These are phyloP conservation scores for Corella eumyota DNA, from an alignment of 23 tunicate genomes.

Conservation along the genomic window DNA sequence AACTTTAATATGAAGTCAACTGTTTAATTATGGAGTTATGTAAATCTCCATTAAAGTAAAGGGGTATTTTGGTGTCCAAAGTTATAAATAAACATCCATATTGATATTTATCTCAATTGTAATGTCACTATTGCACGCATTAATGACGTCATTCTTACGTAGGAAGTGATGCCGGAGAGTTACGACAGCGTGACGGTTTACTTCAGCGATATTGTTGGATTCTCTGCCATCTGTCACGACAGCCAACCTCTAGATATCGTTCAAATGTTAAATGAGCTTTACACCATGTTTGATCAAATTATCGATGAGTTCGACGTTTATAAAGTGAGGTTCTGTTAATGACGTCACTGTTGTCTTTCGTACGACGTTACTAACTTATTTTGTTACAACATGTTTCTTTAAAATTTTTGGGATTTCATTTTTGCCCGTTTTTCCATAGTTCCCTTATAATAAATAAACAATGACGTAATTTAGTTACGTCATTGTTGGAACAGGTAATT, in stretches of 20 bases:
- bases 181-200: constrained; percentile 72
- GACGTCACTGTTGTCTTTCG: not conserved
- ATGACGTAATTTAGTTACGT: too few species aligned
- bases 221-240: constrained; percentile 60
- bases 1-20: too few species aligned
- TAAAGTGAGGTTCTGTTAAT: constrained; percentile 29
- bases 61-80: too few species aligned
- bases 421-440: too few species aligned
- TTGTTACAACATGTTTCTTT: not conserved
- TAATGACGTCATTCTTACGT: not conserved
- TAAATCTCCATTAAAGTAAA: too few species aligned
- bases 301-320: constrained; percentile 69
- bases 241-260: constrained; percentile 62
- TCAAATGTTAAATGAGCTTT: constrained; percentile 66
- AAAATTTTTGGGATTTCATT: too few species aligned
- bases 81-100: too few species aligned
- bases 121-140: not conserved
- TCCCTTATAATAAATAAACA: too few species aligned
- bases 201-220: constrained; percentile 92
- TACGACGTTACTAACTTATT: not conserved
- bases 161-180: constrained; percentile 53
- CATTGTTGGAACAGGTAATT: too few species aligned
- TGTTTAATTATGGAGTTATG: too few species aligned
- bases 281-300: constrained; percentile 61
- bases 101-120: too few species aligned